These are phyloP conservation scores for Lasioglossum villosulum DNA, from an alignment of 2,888 invertebrate species.

Conservation along the genomic window DNA sequence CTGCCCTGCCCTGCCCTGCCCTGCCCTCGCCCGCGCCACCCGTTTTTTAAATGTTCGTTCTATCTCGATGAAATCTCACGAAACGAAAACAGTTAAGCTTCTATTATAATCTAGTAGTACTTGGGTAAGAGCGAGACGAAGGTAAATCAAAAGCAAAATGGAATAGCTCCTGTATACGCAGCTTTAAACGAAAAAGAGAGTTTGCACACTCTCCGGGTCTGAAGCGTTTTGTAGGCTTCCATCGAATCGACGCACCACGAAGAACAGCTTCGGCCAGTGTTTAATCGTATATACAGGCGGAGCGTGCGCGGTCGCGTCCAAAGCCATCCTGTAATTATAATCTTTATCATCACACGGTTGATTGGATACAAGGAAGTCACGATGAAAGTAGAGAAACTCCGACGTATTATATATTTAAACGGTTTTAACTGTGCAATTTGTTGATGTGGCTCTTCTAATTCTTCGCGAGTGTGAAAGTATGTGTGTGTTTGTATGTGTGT, in stretches of 20 bases:
- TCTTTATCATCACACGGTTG: constrained; percentile 45
- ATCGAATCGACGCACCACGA: constrained; percentile 49
- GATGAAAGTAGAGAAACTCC: constrained; percentile 47
- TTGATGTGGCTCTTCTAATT: constrained; percentile 47
- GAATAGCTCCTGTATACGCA: constrained; percentile 41
- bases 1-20: not conserved
- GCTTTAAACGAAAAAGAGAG: constrained; percentile 41
- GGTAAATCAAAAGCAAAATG: constrained; percentile 43
- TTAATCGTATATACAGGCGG: constrained; percentile 27
- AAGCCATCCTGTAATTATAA: constrained; percentile 48
- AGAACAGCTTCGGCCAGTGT: constrained; percentile 37
- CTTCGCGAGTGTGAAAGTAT: not conserved
- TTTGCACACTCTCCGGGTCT: constrained; percentile 44
- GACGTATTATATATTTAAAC: constrained; percentile 36
- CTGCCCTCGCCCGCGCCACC: constrained; percentile 15
- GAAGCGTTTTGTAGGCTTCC: constrained; percentile 61
- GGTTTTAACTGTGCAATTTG: constrained; percentile 37
- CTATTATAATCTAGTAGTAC: constrained; percentile 14
- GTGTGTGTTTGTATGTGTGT: not conserved
- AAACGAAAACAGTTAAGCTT: constrained; percentile 1
- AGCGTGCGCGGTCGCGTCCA: not conserved
- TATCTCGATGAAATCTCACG: constrained; percentile 25
- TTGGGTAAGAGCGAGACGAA: constrained; percentile 16
- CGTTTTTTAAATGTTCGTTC: constrained; percentile 23
- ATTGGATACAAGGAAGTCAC: constrained; percentile 34